These are phyloP conservation scores for Neuroscelio doddi DNA, from an alignment of 2,888 invertebrate species.

Conservation along the genomic window DNA sequence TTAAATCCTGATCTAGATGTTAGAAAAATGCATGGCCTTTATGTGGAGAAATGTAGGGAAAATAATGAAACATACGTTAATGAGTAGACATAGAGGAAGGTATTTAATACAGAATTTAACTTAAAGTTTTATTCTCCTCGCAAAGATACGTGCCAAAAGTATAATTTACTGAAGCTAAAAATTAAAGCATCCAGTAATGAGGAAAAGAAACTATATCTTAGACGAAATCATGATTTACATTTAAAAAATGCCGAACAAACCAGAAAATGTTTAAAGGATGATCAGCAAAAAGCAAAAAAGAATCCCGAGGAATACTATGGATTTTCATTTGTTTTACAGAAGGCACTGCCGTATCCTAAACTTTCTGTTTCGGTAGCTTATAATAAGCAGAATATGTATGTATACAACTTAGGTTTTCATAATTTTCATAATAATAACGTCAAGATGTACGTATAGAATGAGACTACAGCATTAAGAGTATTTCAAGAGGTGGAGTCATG, in stretches of 20 bases:
- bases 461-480: conserved; percentile 57
- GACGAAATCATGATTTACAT: no score
- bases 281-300: conserved; percentile 27
- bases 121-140: no score
- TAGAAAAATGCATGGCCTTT: conserved; percentile 48
- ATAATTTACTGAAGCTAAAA: no score
- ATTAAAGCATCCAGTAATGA: conserved; percentile 35
- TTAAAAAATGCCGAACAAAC: no score
- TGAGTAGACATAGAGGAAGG: conserved; percentile 18
- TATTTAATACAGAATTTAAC: no score
- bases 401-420: conserved; percentile 54
- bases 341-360: conserved; percentile 51
- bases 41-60: conserved; percentile 45
- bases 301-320: conserved; percentile 31
- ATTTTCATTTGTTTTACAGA: conserved; percentile 46
- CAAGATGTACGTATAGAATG: conserved; percentile 58
- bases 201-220: background rate
- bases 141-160: no score
- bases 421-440: conserved; percentile 51
- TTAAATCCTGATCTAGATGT: conserved; percentile 47
- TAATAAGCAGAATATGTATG: conserved; percentile 56
- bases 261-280: conserved; percentile 30
- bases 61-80: conserved; percentile 43
- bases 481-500: conserved; percentile 54
- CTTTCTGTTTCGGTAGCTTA: conserved; percentile 54